Conservation (phyloP, 2,797 vertebrate genomes). For the Cyclopterus lumpus region DNA sequence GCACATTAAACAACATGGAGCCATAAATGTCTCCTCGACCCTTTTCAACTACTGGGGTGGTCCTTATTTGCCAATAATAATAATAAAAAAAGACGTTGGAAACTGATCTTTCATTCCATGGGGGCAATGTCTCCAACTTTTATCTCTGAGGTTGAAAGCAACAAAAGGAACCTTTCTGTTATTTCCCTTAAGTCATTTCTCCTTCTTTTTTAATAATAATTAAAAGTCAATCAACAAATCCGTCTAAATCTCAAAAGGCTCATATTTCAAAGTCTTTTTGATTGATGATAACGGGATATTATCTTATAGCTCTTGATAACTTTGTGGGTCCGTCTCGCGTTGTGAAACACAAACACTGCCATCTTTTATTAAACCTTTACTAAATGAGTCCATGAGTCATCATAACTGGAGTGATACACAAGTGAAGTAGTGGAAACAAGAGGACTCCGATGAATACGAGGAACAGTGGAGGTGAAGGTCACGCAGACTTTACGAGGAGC, state of each 20-base stretch:
- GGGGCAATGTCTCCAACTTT: background rate
- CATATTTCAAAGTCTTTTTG: constrained; percentile 1
- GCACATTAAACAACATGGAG: background rate
- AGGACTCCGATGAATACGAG: constrained; percentile 18
- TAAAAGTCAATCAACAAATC: background rate
- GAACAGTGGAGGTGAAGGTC: constrained; percentile 21
- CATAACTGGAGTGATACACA: constrained; percentile 27
- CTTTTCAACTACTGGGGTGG: background rate
- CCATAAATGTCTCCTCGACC: too few relatives aligned
- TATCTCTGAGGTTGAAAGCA: background rate
- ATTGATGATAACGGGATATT: constrained; percentile 7
- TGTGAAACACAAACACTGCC: constrained; percentile 28
- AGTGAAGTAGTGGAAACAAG: constrained; percentile 22
- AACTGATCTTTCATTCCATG: background rate
- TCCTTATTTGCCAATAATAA: background rate
- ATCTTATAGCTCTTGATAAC: constrained; percentile 17
- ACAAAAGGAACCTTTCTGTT: background rate
- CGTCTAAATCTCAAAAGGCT: background rate
- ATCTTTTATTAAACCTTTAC: constrained; percentile 16
- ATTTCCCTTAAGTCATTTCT: background rate
- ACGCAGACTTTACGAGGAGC: constrained; percentile 9
- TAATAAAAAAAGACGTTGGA: background rate
- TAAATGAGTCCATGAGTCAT: constrained; percentile 21
- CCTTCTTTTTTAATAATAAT: background rate
- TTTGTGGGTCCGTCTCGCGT: constrained; percentile 23